Base-by-base conservation (phyloP, 1,140 invertebrate genomes). In the Drosophila pruinosa region DNA sequence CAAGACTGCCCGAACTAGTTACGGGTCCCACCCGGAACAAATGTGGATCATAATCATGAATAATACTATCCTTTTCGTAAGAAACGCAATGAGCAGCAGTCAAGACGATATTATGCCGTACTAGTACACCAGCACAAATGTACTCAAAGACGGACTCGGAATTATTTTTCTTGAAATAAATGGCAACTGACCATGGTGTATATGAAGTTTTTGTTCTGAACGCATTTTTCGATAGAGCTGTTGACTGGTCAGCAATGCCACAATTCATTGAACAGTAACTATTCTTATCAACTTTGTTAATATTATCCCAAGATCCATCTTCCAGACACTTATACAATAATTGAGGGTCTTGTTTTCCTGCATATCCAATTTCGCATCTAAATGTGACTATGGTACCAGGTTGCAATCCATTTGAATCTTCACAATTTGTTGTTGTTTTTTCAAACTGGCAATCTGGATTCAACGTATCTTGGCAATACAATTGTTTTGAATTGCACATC, bases 81-180 rank as follows among this genome's bases (percentile, higher is more conserved):
- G 7, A n/a, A 62, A 67, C 28, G 17, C 72, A 75, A 54, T 75
- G 69, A 3, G 47, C 72, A 1, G 59, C 54, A 6, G 72, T 75
- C 7, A 75, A 2, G 3, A 67, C 48, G 0, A 61, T 3, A 17
- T 75, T 54, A 0, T 24, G n/a, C 0, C 8, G 31, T 4, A 72
- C 28, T 5, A 71, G n/a, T n/a, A 12, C 22, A 3, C 72, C 72
- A 6, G 1, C 7, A 39, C 72, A 72, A 10, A 0, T 1, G 14
- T 34, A 15, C 2, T 3, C 3, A 8, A n/a, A 59, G 3, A 4
- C 0, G 0, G 0, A 0, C 0, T 1, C 2, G 0, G 10, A 0
- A 3, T 47, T 7, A n/a, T n/a, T n/a, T n/a, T n/a, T n/a, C 0
- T n/a, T 1, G 0, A 10, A 10, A 14, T 56, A 43, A 50, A 72